Conservation (phyloP, 2,797 vertebrate species). For the Esox lucius region DNA sequence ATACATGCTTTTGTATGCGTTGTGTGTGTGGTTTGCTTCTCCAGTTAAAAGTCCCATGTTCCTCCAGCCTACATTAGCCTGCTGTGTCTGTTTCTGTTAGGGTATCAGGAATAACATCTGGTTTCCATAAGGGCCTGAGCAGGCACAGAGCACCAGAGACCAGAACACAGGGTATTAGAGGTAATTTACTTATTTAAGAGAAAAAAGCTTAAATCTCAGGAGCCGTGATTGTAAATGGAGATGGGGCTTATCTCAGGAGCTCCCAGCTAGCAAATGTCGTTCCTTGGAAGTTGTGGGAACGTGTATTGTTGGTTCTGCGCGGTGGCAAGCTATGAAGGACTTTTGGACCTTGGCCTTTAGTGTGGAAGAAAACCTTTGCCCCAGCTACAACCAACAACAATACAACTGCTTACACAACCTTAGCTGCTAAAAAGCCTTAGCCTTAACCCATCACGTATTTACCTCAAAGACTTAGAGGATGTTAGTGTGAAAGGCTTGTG, state of each 20-base stretch:
- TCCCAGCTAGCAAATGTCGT: too few species aligned
- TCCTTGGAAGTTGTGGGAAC: too few species aligned
- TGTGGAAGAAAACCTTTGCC: too few species aligned
- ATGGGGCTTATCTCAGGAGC: conserved; percentile 68
- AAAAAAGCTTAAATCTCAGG: conserved; percentile 52
- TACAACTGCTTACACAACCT: too few species aligned
- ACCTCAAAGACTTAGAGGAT: too few species aligned
- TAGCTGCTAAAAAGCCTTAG: too few species aligned
- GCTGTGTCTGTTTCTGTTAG: conserved; percentile 12
- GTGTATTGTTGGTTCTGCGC: too few species aligned
- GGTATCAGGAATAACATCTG: conserved; percentile 79
- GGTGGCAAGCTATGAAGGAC: too few species aligned
- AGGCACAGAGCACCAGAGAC: conserved; percentile 71
- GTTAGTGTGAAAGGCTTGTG: too few species aligned
- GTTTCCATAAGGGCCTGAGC: conserved; percentile 73
- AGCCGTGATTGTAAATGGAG: conserved; percentile 56
- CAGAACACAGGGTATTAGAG: conserved; percentile 92
- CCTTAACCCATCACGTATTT: too few species aligned
- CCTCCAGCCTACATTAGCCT: conserved; percentile 43
- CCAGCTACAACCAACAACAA: too few species aligned
- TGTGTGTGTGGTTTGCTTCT: conserved; percentile 32
- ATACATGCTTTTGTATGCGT: conserved; percentile 18
- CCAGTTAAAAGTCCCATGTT: not conserved
- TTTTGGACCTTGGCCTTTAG: too few species aligned
- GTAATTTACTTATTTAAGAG: conserved; percentile 92